phyloP scores from a whole-genome alignment of 2,888 invertebrate genomes.

The Pseudanteris insignis region DNA sequence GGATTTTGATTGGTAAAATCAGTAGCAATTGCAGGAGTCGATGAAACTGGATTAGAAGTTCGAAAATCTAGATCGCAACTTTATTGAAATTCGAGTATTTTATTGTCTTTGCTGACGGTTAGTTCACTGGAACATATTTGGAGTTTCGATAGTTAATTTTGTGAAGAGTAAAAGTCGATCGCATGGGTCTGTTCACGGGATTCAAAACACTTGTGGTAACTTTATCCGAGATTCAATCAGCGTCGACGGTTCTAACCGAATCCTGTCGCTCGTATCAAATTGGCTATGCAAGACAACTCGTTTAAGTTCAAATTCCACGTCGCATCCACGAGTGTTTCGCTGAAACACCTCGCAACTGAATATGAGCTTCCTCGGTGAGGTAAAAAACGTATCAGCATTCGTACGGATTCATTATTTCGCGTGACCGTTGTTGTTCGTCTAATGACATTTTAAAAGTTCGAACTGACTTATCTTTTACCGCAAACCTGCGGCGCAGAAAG shows the following conservation, averaged over 20 bases:
- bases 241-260: constrained; percentile 22
- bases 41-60: too few relatives aligned
- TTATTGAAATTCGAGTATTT: too few relatives aligned
- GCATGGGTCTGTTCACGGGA: constrained; percentile 2
- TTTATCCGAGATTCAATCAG: constrained; percentile 33
- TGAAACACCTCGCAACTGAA: too few relatives aligned
- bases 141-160: constrained; percentile 7
- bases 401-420: constrained; percentile 9
- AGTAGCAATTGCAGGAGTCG: too few relatives aligned
- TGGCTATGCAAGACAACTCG: too few relatives aligned
- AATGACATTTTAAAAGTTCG: constrained; percentile 19
- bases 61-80: too few relatives aligned
- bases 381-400: constrained; percentile 11
- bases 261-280: constrained; percentile 17
- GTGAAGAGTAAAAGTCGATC: background rate
- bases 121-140: too few relatives aligned
- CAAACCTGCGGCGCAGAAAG: too few relatives aligned
- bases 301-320: too few relatives aligned
- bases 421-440: constrained; percentile 4
- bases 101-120: too few relatives aligned
- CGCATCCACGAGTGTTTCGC: too few relatives aligned
- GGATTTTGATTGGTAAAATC: too few relatives aligned
- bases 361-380: constrained; percentile 10
- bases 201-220: constrained; percentile 17
- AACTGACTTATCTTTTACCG: background rate